Evolutionary conservation across 2,888 invertebrate species (phyloP).

Genomic region (Anthrax anthrax): DNA sequence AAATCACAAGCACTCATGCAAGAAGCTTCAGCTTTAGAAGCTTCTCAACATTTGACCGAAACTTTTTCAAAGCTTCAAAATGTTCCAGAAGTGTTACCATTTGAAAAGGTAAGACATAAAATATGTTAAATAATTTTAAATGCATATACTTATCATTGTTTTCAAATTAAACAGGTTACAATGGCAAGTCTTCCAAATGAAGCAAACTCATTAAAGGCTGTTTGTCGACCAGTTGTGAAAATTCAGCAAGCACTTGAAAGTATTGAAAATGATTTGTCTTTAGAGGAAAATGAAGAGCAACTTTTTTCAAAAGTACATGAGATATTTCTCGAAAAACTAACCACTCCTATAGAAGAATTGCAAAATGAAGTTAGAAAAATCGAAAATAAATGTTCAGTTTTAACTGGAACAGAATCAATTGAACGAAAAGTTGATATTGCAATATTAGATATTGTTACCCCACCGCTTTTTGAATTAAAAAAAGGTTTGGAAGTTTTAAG

Average conservation of each 20-base stretch:
- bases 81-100: slow-evolving; percentile 21
- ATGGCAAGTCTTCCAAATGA: slow-evolving; percentile 27
- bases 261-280: slow-evolving; percentile 28
- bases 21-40: slow-evolving; percentile 36
- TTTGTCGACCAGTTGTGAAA: slow-evolving; percentile 33
- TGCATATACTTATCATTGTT: no score
- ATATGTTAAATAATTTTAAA: no score
- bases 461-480: slow-evolving; percentile 47
- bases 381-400: slow-evolving; percentile 18
- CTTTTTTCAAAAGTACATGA: slow-evolving; percentile 29
- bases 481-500: slow-evolving; percentile 41
- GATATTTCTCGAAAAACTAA: slow-evolving; percentile 24
- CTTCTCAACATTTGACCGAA: slow-evolving; percentile 31
- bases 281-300: slow-evolving; percentile 28
- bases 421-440: slow-evolving; percentile 41
- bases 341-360: slow-evolving; percentile 25
- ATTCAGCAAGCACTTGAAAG: slow-evolving; percentile 35
- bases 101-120: slow-evolving; percentile 17
- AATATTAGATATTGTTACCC: slow-evolving; percentile 47
- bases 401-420: slow-evolving; percentile 19
- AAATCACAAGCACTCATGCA: slow-evolving; percentile 40
- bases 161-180: slow-evolving; percentile 13
- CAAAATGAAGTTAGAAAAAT: slow-evolving; percentile 23
- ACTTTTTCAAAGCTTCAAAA: slow-evolving; percentile 24
- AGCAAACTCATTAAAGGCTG: slow-evolving; percentile 25